Base-by-base conservation (phyloP, 2,113 vertebrate genomes). In the Perccottus glenii region DNA sequence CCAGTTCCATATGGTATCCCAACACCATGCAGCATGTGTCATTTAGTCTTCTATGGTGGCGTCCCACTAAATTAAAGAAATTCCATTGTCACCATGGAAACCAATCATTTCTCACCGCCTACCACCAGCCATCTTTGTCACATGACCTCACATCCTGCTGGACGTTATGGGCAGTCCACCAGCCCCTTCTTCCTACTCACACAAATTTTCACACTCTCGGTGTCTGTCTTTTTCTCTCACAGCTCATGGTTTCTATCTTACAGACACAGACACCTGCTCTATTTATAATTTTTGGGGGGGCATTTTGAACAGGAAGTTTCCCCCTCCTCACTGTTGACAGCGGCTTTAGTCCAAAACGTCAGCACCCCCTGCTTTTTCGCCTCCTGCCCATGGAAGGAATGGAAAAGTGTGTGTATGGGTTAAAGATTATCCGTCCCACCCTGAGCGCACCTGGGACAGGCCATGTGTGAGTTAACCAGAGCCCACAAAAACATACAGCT, bases 61-160 rank as follows among this genome's bases (percentile, higher is more conserved):
- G 10, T 42, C 52, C 48, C 59, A 66, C 56, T 52, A 65, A 45
- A 53, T 65, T 50, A 49, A 64, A 53, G 43, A 48, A 77, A 67
- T 81, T 85, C 59, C 65, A 75, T 84, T 77, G 84, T 90, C 71
- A 78, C 85, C 61, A 67, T 82, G 77, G 78, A 82, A 87, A 86
- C 87, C 75, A 82, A 70, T 80, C 32, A 76, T 86, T 85, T 89
- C 87, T 81, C 86, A 85, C 82, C 83, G 33, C 85, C 85, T 79
- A 86, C 85, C 77, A 84, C 85, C 77, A 83, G 69, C 83, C 82
- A 82, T 88, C 79, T 89, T 87, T 89, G 86, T 88, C 79, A 65
- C 84, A 78, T 91, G 88, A 85, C 87, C 85, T 90, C 89, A 87
- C 77, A 86, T 90, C 83, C 86, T 86, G 79, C 69, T 78, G 85